Evolutionary conservation across 2,797 vertebrate genomes (phyloP).

Genomic region (Capromys pilorides): DNA sequence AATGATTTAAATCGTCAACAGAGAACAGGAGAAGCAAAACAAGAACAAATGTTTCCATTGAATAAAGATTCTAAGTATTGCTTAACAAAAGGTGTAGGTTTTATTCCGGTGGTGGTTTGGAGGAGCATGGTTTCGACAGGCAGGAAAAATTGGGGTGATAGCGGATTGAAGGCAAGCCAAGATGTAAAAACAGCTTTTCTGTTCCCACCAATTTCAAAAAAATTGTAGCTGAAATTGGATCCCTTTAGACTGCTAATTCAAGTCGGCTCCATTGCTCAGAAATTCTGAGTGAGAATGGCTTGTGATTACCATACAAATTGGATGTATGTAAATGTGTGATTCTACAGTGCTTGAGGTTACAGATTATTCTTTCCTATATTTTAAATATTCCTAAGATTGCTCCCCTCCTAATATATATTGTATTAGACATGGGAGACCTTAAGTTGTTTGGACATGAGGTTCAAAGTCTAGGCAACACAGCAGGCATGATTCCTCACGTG

Average conservation of each 20-base stretch:
- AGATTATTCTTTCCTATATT: slow-evolving; percentile 38
- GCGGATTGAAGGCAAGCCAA: neutral
- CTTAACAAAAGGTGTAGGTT: neutral
- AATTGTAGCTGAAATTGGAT: slow-evolving; percentile 54
- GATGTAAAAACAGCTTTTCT: slow-evolving; percentile 4
- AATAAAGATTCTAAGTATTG: neutral
- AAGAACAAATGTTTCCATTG: neutral
- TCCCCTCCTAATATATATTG: neutral
- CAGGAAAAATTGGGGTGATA: neutral
- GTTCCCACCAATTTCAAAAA: slow-evolving; percentile 38
- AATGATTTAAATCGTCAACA: neutral
- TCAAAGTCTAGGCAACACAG: neutral
- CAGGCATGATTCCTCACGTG: neutral
- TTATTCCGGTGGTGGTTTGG: neutral
- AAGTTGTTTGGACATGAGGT: neutral
- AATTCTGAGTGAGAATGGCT: slow-evolving; percentile 50
- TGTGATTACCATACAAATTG: slow-evolving; percentile 74
- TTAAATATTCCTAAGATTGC: slow-evolving; percentile 47
- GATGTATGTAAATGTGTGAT: slow-evolving; percentile 59
- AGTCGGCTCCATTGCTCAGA: slow-evolving; percentile 44
- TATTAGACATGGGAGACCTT: neutral
- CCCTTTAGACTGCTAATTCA: slow-evolving; percentile 56
- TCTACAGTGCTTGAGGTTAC: neutral
- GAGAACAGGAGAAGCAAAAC: neutral
- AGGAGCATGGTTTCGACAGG: neutral